phyloP scores from a whole-genome alignment of 2,888 invertebrate genomes.

The Apantesis nais region DNA sequence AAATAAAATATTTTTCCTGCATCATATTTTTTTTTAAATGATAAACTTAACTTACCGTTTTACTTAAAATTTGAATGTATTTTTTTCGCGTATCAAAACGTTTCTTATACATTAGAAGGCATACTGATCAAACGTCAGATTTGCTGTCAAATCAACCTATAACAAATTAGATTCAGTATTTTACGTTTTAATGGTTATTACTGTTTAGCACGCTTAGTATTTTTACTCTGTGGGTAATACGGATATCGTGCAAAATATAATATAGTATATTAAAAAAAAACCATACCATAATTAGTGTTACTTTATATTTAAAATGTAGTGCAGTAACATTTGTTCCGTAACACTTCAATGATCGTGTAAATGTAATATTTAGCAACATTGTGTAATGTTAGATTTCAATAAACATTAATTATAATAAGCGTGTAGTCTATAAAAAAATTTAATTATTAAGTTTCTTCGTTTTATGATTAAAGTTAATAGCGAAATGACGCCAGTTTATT shows the following conservation, averaged over 20 bases:
- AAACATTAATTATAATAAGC: constrained; percentile 18
- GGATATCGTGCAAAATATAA: background rate
- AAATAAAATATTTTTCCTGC: too few species aligned
- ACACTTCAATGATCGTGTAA: constrained; percentile 15
- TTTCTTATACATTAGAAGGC: too few species aligned
- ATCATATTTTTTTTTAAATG: too few species aligned
- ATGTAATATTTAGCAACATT: constrained; percentile 18
- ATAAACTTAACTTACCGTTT: too few species aligned
- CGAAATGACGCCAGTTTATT: constrained; percentile 12
- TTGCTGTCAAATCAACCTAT: background rate
- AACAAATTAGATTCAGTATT: background rate
- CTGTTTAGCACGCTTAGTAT: background rate
- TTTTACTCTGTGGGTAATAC: background rate
- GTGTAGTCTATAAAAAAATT: constrained; percentile 20
- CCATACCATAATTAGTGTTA: constrained; percentile 2
- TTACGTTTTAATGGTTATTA: background rate
- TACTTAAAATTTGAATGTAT: too few species aligned
- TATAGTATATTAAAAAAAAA: background rate
- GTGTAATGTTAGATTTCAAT: constrained; percentile 20
- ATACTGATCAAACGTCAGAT: background rate
- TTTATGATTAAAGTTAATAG: constrained; percentile 22
- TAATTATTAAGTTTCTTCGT: constrained; percentile 15
- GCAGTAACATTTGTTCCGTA: constrained; percentile 6
- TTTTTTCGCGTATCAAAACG: too few species aligned
- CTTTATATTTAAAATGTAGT: constrained; percentile 16